A percentile compares a stretch with the other conserved stretches of the same genome.
Evolutionary conservation across 2,797 vertebrate species (phyloP).

Genomic region (Pipistrellus nathusii): DNA sequence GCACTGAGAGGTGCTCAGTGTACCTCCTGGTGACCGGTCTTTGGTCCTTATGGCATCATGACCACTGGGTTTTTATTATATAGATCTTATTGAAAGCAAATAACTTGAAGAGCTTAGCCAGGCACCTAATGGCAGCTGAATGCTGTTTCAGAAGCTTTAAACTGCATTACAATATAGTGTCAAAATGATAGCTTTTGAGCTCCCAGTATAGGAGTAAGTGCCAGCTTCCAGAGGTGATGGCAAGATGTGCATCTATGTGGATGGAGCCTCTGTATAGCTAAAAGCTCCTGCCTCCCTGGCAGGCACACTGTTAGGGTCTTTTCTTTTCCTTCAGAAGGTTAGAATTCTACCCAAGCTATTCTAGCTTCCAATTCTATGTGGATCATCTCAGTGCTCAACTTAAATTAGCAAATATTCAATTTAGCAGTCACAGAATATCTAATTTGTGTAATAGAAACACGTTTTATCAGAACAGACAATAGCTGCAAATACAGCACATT

Average conservation of each 20-base stretch:
- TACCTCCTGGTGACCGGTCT: no score
- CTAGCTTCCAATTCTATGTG: not conserved
- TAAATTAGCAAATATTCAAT: not conserved
- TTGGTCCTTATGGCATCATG: no score
- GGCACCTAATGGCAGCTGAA: not conserved
- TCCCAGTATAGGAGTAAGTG: not conserved
- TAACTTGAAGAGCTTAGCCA: not conserved
- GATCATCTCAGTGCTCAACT: not conserved
- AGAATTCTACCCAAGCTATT: not conserved
- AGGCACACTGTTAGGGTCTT: not conserved
- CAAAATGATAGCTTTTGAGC: not conserved
- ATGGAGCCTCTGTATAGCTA: accelerated
- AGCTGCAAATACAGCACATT: not conserved
- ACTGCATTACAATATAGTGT: not conserved
- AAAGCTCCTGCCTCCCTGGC: not conserved
- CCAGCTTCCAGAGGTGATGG: not conserved
- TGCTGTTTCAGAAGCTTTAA: not conserved
- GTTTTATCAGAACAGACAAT: not conserved
- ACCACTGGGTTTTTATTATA: no score
- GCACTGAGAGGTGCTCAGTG: no score
- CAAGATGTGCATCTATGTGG: not conserved
- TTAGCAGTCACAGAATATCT: not conserved
- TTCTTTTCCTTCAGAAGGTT: not conserved
- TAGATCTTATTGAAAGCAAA: not conserved
- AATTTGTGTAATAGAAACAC: not conserved